Evolutionary conservation across 2,113 vertebrate species (phyloP), one percentile per base, ranked within the genome.

Genomic region (Cebus imitator): DNA sequence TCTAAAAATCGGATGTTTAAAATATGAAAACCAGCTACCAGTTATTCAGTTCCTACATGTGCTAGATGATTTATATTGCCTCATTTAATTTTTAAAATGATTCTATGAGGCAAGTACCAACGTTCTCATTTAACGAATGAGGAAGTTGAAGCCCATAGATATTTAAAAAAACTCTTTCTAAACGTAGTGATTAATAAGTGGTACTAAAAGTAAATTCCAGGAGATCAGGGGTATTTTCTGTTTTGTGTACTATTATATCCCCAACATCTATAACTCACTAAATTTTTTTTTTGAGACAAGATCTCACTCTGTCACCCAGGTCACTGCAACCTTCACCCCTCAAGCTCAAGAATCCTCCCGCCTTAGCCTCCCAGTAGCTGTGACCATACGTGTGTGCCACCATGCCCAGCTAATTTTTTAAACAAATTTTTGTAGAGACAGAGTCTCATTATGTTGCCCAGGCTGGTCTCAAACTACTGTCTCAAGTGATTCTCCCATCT

Each of bases 121-220:
- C 95, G 87, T 92, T 91, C 48, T 55, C 61, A 92, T 14, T 81
- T 91, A 88, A 61, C 35, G 2, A 91, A 84, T 84, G 50, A 91
- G 55, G 16, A 78, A 55, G 58, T 35, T 83, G 52, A 90, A 83
- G 45, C 13, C 8, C 64, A 73, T 27, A 75, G 18, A n/a, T 83
- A 8, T 73, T 48, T 11, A 1, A 40, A 1, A 32, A 84, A 57
- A 75, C 8, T 4, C 35, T 50, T 73, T 93, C 50, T 93, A n/a
- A 52, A 32, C 4, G n/a, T 40, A 30, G 43, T 89, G 45, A 52
- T 50, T 66, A 95, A 35, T 40, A 37, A 90, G n/a, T 61, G 12
- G n/a, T 78, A 45, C 57, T 64, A 75, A 91, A 70, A 91, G 25
- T 86, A 85, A 93, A 91, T 5, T 57, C 50, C 57, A n/a, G 6